A percentile compares a stretch with the other conserved stretches of the same genome.
Evolutionary conservation across 1,140 invertebrate species (phyloP).

Genomic region (Harlomillsia oculata): DNA sequence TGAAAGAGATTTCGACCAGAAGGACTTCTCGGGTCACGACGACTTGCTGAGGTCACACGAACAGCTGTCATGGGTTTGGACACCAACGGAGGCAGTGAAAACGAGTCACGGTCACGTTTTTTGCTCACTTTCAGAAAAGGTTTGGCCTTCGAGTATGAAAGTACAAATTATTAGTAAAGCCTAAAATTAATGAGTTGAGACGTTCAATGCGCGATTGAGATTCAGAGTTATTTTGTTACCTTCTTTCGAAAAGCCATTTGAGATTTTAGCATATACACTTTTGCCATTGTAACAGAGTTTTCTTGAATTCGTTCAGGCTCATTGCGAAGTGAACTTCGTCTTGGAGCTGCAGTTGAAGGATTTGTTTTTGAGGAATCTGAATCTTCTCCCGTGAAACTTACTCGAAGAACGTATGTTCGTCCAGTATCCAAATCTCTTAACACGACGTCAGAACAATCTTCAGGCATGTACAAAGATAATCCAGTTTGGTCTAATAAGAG

Average conservation of each 20-base stretch:
- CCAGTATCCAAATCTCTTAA: too few relatives aligned
- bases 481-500: too few relatives aligned
- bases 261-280: slow-evolving; percentile 2
- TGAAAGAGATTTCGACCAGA: neutral
- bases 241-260: slow-evolving; percentile 3
- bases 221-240: neutral
- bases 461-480: too few relatives aligned
- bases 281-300: slow-evolving; percentile 5
- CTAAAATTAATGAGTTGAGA: too few relatives aligned
- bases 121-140: neutral
- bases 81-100: neutral
- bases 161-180: too few relatives aligned
- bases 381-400: too few relatives aligned
- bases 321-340: too few relatives aligned
- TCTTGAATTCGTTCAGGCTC: slow-evolving; percentile 5
- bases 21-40: neutral
- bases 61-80: neutral
- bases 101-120: neutral
- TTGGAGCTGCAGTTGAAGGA: neutral
- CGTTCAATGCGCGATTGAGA: too few relatives aligned
- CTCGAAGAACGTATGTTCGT: too few relatives aligned
- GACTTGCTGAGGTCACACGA: neutral
- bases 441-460: too few relatives aligned
- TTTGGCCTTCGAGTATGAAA: neutral
- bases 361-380: neutral